phyloP scores from a whole-genome alignment of 2,113 vertebrate genomes.

The Brachyhypopomus gauderio region DNA sequence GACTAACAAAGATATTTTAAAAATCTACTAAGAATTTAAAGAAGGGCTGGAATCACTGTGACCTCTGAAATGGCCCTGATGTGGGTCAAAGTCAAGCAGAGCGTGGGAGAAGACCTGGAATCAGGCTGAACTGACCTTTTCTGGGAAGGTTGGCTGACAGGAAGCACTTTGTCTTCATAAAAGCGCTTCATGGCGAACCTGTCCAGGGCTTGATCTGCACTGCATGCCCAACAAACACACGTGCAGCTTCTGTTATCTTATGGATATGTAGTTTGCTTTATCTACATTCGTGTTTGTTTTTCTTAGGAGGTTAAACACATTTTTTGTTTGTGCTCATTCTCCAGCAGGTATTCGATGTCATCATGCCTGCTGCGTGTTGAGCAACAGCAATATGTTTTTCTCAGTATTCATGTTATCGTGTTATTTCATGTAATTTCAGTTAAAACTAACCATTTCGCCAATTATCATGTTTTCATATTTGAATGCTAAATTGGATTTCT shows the following conservation, averaged over 20 bases:
- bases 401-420: no score
- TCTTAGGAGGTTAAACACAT: not conserved
- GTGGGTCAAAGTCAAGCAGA: constrained; percentile 41
- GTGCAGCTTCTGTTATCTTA: not conserved
- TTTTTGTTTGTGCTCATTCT: not conserved
- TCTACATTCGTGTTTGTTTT: not conserved
- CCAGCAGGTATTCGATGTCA: not conserved
- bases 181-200: constrained; percentile 98
- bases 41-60: not conserved
- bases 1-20: no score
- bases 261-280: not conserved
- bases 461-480: no score
- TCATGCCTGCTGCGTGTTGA: not conserved
- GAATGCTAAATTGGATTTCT: constrained; percentile 30
- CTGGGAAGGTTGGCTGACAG: constrained; percentile 94
- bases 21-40: not conserved
- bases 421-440: no score
- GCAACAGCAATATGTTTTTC: not conserved
- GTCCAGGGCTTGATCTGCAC: constrained; percentile 94
- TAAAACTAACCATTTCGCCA: no score
- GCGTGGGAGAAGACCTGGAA: constrained; percentile 45
- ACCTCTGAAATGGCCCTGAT: not conserved
- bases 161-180: constrained; percentile 97
- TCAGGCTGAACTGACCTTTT: constrained; percentile 81
- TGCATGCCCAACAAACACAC: constrained; percentile 62